Percentiles rank a stretch among this genome's conserved stretches.
phyloP scores from a whole-genome alignment of 2,113 vertebrate species.

The Antennarius striatus region DNA sequence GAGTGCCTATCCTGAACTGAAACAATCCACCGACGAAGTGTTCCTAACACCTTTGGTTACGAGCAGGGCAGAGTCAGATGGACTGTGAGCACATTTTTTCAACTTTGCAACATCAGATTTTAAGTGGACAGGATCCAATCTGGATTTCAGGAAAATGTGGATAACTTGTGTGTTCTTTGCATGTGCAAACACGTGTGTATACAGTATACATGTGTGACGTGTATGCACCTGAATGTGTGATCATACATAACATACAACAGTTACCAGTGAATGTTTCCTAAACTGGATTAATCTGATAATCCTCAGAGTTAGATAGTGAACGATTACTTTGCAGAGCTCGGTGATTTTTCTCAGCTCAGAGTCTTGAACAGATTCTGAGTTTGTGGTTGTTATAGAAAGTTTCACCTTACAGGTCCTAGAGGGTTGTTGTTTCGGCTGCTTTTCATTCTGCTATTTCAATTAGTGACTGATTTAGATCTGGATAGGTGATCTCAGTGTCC shows the following conservation, averaged over 20 bases:
- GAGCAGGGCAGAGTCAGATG: conserved; percentile 65
- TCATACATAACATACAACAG: conserved; percentile 43
- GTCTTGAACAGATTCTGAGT: conserved; percentile 45
- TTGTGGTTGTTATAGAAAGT: conserved; percentile 56
- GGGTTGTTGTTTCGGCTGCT: conserved; percentile 65
- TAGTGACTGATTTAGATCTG: conserved; percentile 77
- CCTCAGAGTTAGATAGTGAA: conserved; percentile 56
- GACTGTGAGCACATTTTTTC: conserved; percentile 56
- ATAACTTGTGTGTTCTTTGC: too few species aligned
- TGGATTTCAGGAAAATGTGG: too few species aligned
- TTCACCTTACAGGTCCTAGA: conserved; percentile 68
- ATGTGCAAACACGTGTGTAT: too few species aligned
- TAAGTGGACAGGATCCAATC: background rate
- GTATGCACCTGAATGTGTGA: conserved; percentile 26
- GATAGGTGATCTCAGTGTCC: conserved; percentile 71
- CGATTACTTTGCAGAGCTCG: conserved; percentile 54
- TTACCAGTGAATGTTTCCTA: conserved; percentile 58
- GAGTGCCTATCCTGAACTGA: conserved; percentile 45
- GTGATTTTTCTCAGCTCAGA: conserved; percentile 22
- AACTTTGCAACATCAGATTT: conserved; percentile 15
- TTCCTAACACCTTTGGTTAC: conserved; percentile 63
- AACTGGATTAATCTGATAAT: conserved; percentile 62
- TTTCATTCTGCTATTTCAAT: conserved; percentile 76
- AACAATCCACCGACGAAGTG: conserved; percentile 54
- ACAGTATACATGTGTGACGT: conserved; percentile 5